Evolutionary conservation across 2,113 vertebrate species (phyloP), one percentile per base, ranked within the genome.

Genomic region (Psilopsiagon aymara): DNA sequence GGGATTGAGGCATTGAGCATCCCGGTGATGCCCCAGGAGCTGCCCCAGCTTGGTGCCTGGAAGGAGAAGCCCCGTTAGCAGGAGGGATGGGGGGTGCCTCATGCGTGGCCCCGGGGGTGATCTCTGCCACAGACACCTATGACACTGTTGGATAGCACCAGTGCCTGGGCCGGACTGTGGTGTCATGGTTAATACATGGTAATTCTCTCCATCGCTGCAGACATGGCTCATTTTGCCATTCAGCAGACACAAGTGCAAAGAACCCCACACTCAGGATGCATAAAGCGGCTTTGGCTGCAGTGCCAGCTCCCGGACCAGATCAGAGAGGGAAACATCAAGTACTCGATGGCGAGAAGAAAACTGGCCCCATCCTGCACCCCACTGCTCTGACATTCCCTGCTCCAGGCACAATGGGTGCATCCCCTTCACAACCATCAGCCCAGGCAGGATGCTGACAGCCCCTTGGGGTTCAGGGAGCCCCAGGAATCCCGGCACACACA

Each of bases 401-500:
- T 41, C 33, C 71, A 43, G 8, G 9, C 51, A 14, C 47, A 15
- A 59, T 10, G 13, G 57, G 9, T 10, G 21, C 33, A 59, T 23
- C n/a, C 33, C 7, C 33, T 35, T 35, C 33, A 10, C 57, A 59
- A 10, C 33, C 13, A 9, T 35, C 55, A 57, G 70, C 51, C 28
- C 14, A 8, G 27, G 53, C 1, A 1, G 31, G 37, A 10, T 4
- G 12, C 17, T 43, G 33, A 24, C 7, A 1, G 24, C 73, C 67
- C 66, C 29, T 1, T 39, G 18, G 43, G 0, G 4, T 67, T 29
- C 6, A 17, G 47, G 46, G 29, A 73, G 46, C 23, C 35, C 41
- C 11, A 2, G 8, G 5, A 1, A 2, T 4, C 41, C 44, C 20
- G 5, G 25, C 20, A 17, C 9, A 1, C 39, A 6, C 14, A 0